Evolutionary conservation across 2,113 vertebrate species (phyloP).

Genomic region (Agelaius phoeniceus): DNA sequence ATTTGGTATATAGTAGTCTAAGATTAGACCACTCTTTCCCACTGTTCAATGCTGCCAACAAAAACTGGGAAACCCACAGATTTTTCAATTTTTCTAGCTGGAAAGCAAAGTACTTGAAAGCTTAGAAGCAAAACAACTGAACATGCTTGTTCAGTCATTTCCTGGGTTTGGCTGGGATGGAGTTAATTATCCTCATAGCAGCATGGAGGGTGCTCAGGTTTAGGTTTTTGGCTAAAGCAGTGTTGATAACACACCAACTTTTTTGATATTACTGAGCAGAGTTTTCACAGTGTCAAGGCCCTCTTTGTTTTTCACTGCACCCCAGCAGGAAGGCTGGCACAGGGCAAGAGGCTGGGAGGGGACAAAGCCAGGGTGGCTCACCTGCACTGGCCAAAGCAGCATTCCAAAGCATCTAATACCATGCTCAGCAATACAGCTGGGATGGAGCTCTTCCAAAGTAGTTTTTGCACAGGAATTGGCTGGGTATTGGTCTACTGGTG

Average conservation of each 20-base stretch:
- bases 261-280: not conserved
- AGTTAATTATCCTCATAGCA: not conserved
- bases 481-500: not conserved
- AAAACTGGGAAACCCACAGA: not conserved
- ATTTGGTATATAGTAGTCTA: not conserved
- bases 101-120: not conserved
- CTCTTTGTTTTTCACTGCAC: not conserved
- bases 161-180: not conserved
- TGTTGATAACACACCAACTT: not conserved
- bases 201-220: accelerated
- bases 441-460: not conserved
- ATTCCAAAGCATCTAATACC: not conserved
- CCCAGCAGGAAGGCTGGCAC: not conserved
- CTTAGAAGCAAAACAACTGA: not conserved
- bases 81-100: not conserved
- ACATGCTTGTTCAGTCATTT: not conserved
- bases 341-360: not conserved
- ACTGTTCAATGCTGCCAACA: not conserved
- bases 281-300: not conserved
- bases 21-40: not conserved
- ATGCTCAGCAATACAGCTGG: not conserved
- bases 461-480: not conserved
- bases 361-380: not conserved
- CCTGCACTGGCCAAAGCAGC: not conserved
- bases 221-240: not conserved